phyloP scores from a whole-genome alignment of 1,140 invertebrate species.

The Ephestia elutella region DNA sequence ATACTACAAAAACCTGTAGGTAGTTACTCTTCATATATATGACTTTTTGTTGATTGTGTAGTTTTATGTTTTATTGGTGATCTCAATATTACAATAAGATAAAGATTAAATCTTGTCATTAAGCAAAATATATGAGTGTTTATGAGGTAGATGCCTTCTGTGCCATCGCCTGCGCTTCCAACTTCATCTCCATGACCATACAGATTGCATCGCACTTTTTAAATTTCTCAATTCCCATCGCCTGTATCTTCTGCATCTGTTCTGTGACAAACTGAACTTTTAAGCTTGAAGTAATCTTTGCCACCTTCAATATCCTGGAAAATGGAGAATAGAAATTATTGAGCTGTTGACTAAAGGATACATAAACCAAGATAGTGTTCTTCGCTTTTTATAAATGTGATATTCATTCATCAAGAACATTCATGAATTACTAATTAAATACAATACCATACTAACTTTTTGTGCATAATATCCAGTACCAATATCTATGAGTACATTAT shows the following conservation, averaged over 20 bases:
- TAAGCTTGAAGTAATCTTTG: slow-evolving; percentile 93
- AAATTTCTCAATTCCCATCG: slow-evolving; percentile 88
- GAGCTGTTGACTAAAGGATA: no score
- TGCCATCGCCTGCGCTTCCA: slow-evolving; percentile 64
- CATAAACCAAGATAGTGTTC: no score
- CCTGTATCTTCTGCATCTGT: slow-evolving; percentile 95
- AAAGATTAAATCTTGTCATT: neutral
- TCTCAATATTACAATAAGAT: neutral
- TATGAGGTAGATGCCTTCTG: slow-evolving; percentile 58
- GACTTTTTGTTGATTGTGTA: no score
- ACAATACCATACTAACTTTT: slow-evolving; percentile 76
- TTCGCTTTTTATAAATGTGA: no score
- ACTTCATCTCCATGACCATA: slow-evolving; percentile 81
- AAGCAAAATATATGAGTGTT: slow-evolving; percentile 26
- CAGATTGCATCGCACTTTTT: slow-evolving; percentile 87
- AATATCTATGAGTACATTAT: slow-evolving; percentile 92
- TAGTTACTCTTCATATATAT: no score
- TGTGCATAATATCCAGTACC: slow-evolving; percentile 97
- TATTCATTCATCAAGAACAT: no score
- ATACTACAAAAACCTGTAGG: no score
- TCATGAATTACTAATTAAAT: no score
- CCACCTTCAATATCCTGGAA: slow-evolving; percentile 84
- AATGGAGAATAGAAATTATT: slow-evolving; percentile 17
- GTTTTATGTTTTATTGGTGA: neutral
- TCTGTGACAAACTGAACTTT: slow-evolving; percentile 93